Evolutionary conservation across 2,113 vertebrate genomes (phyloP).

Genomic region (Microcebus griseorufus): DNA sequence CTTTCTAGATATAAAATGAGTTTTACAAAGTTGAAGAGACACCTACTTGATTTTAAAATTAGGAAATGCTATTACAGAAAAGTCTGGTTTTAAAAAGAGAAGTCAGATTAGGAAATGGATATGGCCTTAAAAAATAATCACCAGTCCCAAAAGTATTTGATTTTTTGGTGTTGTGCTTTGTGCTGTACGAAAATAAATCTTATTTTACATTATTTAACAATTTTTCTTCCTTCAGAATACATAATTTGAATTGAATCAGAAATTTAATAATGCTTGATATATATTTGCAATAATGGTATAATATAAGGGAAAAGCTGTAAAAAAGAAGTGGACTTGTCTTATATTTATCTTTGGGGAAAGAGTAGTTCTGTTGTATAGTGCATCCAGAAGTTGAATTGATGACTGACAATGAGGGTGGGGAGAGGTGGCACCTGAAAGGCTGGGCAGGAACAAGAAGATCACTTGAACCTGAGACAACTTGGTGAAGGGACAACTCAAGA

Average conservation of each 20-base stretch:
- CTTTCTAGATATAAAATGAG: background rate
- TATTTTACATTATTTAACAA: background rate
- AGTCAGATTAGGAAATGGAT: rapidly evolving
- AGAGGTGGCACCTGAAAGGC: background rate
- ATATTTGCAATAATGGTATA: background rate
- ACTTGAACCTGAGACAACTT: background rate
- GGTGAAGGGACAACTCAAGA: background rate
- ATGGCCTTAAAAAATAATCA: background rate
- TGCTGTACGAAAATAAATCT: background rate
- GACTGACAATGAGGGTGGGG: background rate
- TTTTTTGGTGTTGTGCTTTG: background rate
- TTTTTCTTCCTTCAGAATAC: background rate
- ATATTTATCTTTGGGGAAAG: background rate
- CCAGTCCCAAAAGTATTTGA: background rate
- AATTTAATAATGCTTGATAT: background rate
- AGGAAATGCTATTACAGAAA: background rate
- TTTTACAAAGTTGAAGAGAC: background rate
- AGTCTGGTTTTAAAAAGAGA: background rate
- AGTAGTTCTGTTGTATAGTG: no score
- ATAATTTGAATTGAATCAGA: background rate
- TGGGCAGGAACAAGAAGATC: background rate
- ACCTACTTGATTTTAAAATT: background rate
- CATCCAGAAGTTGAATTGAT: background rate
- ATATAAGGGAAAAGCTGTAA: background rate
- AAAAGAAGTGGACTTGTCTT: background rate